These are phyloP conservation scores for Anabacerthia variegaticeps DNA, from an alignment of 2,797 vertebrate genomes.

Conservation along the genomic window DNA sequence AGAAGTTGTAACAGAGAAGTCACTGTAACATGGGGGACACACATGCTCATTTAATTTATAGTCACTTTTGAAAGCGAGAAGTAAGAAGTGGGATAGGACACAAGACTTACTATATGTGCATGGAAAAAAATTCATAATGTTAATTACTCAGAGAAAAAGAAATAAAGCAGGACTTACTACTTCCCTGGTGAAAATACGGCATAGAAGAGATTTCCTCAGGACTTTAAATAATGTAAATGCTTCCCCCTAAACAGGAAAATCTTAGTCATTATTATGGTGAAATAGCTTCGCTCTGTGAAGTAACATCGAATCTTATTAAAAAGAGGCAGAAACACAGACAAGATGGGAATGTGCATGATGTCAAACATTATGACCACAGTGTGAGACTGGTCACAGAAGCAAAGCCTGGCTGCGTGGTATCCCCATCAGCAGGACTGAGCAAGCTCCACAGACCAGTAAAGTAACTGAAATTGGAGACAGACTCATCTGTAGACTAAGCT, in stretches of 20 bases:
- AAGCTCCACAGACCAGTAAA: background rate
- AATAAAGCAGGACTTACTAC: background rate
- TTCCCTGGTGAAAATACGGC: background rate
- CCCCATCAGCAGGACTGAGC: rapidly evolving
- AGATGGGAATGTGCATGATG: background rate
- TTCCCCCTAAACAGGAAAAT: background rate
- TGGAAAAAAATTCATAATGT: background rate
- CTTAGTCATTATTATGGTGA: background rate
- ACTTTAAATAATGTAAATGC: background rate
- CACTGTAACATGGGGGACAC: rapidly evolving
- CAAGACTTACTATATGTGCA: background rate
- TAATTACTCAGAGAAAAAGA: background rate
- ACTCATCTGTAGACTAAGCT: background rate
- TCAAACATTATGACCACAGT: background rate
- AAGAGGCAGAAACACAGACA: background rate
- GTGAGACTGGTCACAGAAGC: background rate
- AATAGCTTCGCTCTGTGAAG: background rate
- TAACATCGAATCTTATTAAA: background rate
- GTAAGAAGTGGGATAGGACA: background rate
- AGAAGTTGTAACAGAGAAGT: background rate
- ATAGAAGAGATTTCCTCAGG: background rate
- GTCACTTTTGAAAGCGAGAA: background rate
- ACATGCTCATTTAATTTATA: background rate
- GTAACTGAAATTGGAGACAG: background rate
- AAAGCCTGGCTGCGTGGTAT: background rate